Conservation (phyloP, 2,888 invertebrate species). For the Dioctria rufipes region DNA sequence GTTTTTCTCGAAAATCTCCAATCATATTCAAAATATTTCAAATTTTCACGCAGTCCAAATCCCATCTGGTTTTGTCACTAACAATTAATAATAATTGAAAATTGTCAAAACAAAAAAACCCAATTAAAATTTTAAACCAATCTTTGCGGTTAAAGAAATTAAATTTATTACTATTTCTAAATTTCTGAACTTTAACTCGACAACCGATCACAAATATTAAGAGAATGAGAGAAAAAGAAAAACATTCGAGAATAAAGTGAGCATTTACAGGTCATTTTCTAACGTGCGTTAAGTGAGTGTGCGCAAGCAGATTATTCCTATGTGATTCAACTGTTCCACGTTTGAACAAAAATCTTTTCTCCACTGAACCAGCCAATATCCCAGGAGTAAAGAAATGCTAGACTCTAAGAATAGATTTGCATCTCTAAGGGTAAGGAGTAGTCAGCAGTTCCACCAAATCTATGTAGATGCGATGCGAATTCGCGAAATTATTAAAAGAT, state of each 20-base stretch:
- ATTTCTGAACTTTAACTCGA: background rate
- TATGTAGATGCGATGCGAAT: slow-evolving; percentile 26
- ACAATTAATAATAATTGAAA: no score
- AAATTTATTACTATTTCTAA: no score
- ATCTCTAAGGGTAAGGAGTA: slow-evolving; percentile 4
- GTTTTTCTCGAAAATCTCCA: no score
- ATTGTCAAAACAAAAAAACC: no score
- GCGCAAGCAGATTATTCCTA: background rate
- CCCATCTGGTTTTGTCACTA: no score
- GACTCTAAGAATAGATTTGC: slow-evolving; percentile 40
- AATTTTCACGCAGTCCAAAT: no score
- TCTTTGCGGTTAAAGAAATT: no score
- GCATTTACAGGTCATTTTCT: background rate
- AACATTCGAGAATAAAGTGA: background rate
- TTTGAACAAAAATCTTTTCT: slow-evolving; percentile 38
- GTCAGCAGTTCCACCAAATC: slow-evolving; percentile 27
- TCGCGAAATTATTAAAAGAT: slow-evolving; percentile 53
- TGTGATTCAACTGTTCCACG: slow-evolving; percentile 18
- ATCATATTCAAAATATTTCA: no score
- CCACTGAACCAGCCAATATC: slow-evolving; percentile 49
- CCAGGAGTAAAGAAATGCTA: slow-evolving; percentile 47
- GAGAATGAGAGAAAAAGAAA: background rate
- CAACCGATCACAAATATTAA: background rate
- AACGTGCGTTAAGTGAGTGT: background rate
- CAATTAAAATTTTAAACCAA: no score